Evolutionary conservation across 2,888 invertebrate genomes (phyloP), one percentile per base, ranked within the genome.

Genomic region (Drosophila nigritarsus): DNA sequence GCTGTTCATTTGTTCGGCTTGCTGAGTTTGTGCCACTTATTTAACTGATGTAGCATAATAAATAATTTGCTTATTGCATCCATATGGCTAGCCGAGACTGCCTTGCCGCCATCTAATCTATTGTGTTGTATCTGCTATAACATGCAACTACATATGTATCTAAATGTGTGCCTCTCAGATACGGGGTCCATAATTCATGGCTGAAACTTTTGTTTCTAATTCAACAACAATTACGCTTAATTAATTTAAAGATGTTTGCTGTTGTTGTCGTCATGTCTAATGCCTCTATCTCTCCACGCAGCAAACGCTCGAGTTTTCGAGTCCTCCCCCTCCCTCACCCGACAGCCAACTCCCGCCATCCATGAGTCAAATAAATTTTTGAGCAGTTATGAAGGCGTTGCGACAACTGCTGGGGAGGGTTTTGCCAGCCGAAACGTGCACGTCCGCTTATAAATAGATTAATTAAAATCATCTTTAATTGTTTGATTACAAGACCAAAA

Each of bases 391-490:
- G 85, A 84, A 67, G 80, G 83, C 75, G 64, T 58, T 30, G 73
- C 48, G 51, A 42, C 48, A 61, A 56, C 61, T 24, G 40, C 7
- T 38, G 56, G 54, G 34, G 62, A 48, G 36, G 59, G 34, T 50
- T 60, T 51, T 53, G 53, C 42, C 49, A 49, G 29, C 18, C 30
- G 40, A 40, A 36, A 60, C 56, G 73, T 58, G 65, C 56, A 65
- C 63, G 63, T 70, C 62, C 77, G 75, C 83, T 85, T 89, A 81
- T 87, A 87, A 87, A 87, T 87, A 87, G 87, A 89, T 87, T 87
- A 87, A 87, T 87, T 87, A 87, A 87, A 87, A 87, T 89, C 87
- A 89, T 87, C 87, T 87, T 87, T 87, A 87, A 87, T 87, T 87
- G 87, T 87, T 87, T 87, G 87, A 87, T 89, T 87, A 89, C 87